Percentiles rank a stretch among this genome's conserved stretches.
Evolutionary conservation across 2,113 vertebrate genomes (phyloP).

Genomic region (Lepisosteus osseus): DNA sequence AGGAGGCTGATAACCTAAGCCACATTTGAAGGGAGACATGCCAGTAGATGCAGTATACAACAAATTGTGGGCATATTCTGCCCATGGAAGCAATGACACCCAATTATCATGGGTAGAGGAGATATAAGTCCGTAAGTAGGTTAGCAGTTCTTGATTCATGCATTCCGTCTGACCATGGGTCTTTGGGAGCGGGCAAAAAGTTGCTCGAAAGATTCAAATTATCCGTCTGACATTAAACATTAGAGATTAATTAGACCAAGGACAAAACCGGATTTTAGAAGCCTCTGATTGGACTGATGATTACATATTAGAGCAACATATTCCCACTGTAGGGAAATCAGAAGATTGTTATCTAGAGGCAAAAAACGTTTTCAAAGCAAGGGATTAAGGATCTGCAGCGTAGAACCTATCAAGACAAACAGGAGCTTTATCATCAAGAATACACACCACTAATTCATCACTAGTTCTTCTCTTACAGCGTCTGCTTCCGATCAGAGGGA

Average conservation of each 20-base stretch:
- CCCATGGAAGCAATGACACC: no score
- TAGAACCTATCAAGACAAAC: slow-evolving; percentile 61
- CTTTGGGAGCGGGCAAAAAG: slow-evolving; percentile 27
- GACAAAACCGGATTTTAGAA: slow-evolving; percentile 14
- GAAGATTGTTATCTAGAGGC: slow-evolving; percentile 36
- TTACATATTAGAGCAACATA: slow-evolving; percentile 7
- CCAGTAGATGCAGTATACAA: no score
- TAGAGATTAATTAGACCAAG: slow-evolving; percentile 31
- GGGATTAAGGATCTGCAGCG: slow-evolving; percentile 49
- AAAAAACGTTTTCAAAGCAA: slow-evolving; percentile 40
- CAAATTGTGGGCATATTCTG: no score
- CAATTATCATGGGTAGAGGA: no score
- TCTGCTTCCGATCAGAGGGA: slow-evolving; percentile 28
- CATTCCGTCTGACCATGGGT: no score
- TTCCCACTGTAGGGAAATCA: not conserved
- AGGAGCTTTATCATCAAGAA: slow-evolving; percentile 55
- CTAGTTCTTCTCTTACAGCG: slow-evolving; percentile 16
- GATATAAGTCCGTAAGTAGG: no score
- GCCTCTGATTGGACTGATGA: slow-evolving; percentile 19
- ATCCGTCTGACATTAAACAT: slow-evolving; percentile 28
- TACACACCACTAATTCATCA: slow-evolving; percentile 33
- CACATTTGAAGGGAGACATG: no score
- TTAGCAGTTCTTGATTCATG: no score
- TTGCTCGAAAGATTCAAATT: slow-evolving; percentile 51
- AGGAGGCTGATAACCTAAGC: no score